A percentile compares a stretch with the other conserved stretches of the same genome.
phyloP scores from a whole-genome alignment of 2,113 vertebrate genomes.

The Diadophis punctatus region DNA sequence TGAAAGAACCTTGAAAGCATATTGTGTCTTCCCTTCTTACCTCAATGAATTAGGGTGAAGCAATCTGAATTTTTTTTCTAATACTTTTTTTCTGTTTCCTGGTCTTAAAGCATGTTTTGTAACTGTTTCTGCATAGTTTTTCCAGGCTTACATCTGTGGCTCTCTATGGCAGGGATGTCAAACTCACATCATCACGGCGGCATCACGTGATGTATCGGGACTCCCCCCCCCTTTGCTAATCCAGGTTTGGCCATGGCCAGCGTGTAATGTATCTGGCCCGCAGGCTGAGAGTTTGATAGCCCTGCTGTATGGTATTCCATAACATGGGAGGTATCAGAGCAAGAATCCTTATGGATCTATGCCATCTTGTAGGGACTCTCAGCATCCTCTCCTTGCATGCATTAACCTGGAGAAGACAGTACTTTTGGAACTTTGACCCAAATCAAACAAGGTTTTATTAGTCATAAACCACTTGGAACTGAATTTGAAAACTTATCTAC shows the following conservation, averaged over 20 bases:
- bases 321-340: neutral
- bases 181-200: too few relatives aligned
- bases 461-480: neutral
- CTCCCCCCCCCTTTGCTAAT: too few relatives aligned
- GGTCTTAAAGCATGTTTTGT: neutral
- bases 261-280: too few relatives aligned
- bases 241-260: too few relatives aligned
- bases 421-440: neutral
- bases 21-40: neutral
- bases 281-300: too few relatives aligned
- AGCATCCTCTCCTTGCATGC: neutral
- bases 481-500: neutral
- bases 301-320: neutral
- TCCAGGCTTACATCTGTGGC: neutral
- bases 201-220: too few relatives aligned
- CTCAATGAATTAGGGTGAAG: neutral
- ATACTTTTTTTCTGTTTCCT: neutral
- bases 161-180: neutral
- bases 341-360: neutral
- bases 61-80: neutral
- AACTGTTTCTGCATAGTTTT: neutral
- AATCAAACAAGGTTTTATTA: neutral
- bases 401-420: neutral
- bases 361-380: neutral
- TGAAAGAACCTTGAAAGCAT: neutral